A percentile compares a stretch with the other conserved stretches of the same genome.
phyloP scores from a whole-genome alignment of 2,797 vertebrate genomes.

The Saguinus oedipus region DNA sequence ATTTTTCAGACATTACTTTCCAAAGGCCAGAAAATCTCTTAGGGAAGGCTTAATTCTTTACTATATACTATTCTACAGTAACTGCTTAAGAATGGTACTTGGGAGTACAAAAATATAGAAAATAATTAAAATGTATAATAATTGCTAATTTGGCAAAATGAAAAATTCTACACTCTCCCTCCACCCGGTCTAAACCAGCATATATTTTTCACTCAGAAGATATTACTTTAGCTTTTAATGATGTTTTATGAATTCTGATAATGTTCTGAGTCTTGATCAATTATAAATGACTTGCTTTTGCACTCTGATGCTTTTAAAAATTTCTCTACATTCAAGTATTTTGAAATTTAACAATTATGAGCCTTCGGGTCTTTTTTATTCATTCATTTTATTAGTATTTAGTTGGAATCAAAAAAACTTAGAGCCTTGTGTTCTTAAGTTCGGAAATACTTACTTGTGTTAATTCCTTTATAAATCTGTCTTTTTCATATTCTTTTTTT shows the following conservation, averaged over 20 bases:
- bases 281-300: constrained; percentile 54
- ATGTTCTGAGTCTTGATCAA: not conserved
- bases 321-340: not conserved
- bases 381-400: not conserved
- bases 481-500: not conserved
- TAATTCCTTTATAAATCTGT: not conserved
- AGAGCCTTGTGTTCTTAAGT: not conserved
- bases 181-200: not conserved
- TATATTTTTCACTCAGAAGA: not conserved
- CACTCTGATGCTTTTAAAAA: constrained; percentile 39
- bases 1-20: not conserved
- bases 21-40: not conserved
- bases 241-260: constrained; percentile 28
- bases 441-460: not conserved
- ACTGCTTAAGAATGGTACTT: not conserved
- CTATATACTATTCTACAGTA: not conserved
- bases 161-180: not conserved
- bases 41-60: not conserved
- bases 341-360: not conserved
- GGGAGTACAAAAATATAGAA: not conserved
- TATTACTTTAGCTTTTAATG: not conserved
- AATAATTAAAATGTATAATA: not conserved
- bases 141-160: not conserved
- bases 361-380: not conserved
- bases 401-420: not conserved